These are phyloP conservation scores for Diachrysia chrysitis DNA, from an alignment of 2,888 invertebrate genomes.

Conservation along the genomic window DNA sequence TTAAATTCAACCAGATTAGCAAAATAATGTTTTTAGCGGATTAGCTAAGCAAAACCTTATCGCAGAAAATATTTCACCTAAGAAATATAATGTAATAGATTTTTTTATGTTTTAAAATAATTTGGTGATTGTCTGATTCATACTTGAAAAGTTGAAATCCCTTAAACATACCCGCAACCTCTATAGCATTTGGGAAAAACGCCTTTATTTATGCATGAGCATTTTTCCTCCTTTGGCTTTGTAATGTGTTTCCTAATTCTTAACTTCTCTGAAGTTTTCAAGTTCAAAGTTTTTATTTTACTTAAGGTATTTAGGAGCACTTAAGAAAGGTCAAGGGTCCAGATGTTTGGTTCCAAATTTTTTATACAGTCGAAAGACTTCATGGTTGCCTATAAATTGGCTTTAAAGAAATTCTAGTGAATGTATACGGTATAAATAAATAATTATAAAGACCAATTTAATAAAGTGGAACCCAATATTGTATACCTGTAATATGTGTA, in stretches of 20 bases:
- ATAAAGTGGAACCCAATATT: no score
- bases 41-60: background rate
- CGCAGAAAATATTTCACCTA: no score
- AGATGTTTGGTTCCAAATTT: background rate
- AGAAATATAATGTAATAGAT: no score
- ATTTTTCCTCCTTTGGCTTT: background rate
- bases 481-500: no score
- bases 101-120: no score
- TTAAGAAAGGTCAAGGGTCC: background rate
- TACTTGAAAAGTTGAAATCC: background rate
- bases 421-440: background rate
- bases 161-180: background rate
- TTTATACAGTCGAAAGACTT: background rate
- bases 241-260: slow-evolving; percentile 2
- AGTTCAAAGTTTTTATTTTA: slow-evolving; percentile 7
- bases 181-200: background rate
- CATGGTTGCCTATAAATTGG: background rate
- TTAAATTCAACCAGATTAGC: background rate
- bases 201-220: slow-evolving; percentile 2
- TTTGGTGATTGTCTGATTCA: background rate
- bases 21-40: background rate
- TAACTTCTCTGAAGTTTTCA: slow-evolving; percentile 3
- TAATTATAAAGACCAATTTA: no score
- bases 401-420: background rate
- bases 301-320: slow-evolving; percentile 6